phyloP scores from a whole-genome alignment of 2,888 invertebrate species.

The Rapana venosa region DNA sequence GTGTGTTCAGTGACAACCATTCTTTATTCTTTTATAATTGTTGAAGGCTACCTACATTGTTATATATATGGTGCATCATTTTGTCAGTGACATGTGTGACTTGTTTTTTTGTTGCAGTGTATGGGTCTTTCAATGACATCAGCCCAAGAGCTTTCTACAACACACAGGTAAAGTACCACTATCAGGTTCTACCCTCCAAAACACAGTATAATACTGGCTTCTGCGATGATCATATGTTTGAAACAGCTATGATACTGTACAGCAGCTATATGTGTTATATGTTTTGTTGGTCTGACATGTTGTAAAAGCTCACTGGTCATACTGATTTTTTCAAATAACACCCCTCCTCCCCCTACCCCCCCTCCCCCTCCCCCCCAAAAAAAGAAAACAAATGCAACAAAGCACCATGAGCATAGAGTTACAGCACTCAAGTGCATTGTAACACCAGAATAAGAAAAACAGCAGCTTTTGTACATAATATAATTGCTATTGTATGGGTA shows the following conservation, averaged over 20 bases:
- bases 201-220: background rate
- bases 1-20: no score
- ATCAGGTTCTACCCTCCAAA: background rate
- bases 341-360: no score
- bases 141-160: conserved; percentile 78
- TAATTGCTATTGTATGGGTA: no score
- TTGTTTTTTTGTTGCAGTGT: conserved; percentile 58
- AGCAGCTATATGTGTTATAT: background rate
- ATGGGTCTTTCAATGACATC: conserved; percentile 78
- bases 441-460: no score
- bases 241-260: background rate
- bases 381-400: no score
- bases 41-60: background rate
- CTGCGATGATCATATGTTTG: background rate
- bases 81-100: background rate
- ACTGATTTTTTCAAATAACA: no score
- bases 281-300: background rate
- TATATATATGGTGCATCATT: background rate
- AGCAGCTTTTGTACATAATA: no score
- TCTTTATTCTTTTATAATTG: no score
- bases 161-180: conserved; percentile 72
- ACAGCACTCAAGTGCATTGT: no score
- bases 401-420: no score
- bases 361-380: no score
- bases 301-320: background rate